Evolutionary conservation across 1,140 invertebrate genomes (phyloP), one percentile per base, ranked within the genome.

Genomic region (Panagrolaimus sp.): DNA sequence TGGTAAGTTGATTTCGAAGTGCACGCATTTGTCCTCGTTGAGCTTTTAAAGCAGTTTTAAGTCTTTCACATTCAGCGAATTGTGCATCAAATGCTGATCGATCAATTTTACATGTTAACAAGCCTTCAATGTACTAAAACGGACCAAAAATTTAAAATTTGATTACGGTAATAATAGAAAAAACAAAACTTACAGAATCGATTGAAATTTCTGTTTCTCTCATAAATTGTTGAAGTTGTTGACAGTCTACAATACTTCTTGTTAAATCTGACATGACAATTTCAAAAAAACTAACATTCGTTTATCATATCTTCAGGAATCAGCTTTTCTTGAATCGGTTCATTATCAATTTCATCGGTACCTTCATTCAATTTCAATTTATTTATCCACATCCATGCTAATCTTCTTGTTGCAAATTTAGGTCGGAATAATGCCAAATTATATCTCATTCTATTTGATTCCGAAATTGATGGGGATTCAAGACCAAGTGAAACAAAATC

Each of bases 331-430:
- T 38, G 32, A 38, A 38, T 38, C 7, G 32, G 32, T 21, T 58
- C 52, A 58, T 58, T 28, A 28, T 58, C 52, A 14, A 26, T 58
- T 21, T 58, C 52, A 5, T 58, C 52, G 17, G 10, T 28, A 4
- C 28, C 52, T 12, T 26, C 52, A 24, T 58, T 28, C 3, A 58
- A 28, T n/a, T 58, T 58, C 52, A 58, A 26, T n/a, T 58, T 58
- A 28, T 28, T 58, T 21, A 58, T n/a, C 52, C 52, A 58, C 14
- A 58, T 8, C 52, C 52, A 58, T 26, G 52, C 52, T 12, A 58
- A 28, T 24, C 28, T 58, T 12, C 52, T n/a, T n/a, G 52, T 26
- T 2, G 21, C 52, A 14, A 58, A 58, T 28, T 58, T 58, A 12
- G 52, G 52, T 6, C 52, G 52, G 17, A 58, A 58, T n/a, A 58